A percentile compares a stretch with the other conserved stretches of the same genome.
Evolutionary conservation across 2,797 vertebrate species (phyloP).

Genomic region (Threskiornis aethiopicus): DNA sequence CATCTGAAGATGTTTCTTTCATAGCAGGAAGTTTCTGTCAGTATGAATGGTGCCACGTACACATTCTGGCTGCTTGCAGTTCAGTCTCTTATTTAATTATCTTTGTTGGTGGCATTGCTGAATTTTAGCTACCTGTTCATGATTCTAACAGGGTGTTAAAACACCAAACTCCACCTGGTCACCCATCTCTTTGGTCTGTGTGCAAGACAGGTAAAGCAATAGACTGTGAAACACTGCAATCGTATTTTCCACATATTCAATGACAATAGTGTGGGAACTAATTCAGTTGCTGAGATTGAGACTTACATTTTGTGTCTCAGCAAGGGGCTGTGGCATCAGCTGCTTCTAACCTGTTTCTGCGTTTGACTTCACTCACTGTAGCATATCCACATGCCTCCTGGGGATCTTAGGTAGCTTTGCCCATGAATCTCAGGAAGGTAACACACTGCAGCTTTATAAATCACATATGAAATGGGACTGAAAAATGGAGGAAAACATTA

Average conservation of each 20-base stretch:
- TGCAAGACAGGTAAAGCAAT: not conserved
- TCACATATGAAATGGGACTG: not conserved
- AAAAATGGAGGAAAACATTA: not conserved
- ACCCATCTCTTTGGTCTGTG: not conserved
- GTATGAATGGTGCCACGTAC: not conserved
- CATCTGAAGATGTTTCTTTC: not conserved
- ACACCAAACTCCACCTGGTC: not conserved
- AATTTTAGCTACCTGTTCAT: not conserved
- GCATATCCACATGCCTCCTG: accelerated
- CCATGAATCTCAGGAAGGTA: not conserved
- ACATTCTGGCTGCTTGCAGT: not conserved
- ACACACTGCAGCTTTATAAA: not conserved
- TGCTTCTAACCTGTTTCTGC: not conserved
- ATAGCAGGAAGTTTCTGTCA: not conserved
- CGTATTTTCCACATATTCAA: not conserved
- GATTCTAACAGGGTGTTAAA: not conserved
- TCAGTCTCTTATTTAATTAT: not conserved
- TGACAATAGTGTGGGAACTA: not conserved
- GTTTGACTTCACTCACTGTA: not conserved
- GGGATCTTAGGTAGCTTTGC: not conserved
- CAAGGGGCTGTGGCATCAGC: not conserved
- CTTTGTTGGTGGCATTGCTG: not conserved
- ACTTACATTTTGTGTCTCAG: not conserved
- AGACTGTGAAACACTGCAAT: not conserved
- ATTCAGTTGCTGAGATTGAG: not conserved